Percentiles rank a stretch among this genome's conserved stretches.
Evolutionary conservation across 1,140 invertebrate genomes (phyloP).

Genomic region (Leptinotarsa defecta): DNA sequence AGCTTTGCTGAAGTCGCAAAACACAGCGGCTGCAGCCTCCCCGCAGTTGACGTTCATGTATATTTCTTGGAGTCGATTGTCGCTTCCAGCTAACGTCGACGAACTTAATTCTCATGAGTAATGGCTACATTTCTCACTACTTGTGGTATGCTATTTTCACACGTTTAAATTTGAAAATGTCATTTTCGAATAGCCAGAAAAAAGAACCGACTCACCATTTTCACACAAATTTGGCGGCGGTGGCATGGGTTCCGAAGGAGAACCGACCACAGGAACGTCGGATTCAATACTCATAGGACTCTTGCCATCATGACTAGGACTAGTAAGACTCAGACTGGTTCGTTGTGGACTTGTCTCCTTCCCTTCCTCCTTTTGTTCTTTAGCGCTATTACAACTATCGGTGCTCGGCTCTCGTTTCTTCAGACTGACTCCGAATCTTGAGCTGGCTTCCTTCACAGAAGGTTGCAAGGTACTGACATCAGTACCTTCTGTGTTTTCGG

Average conservation of each 20-base stretch:
- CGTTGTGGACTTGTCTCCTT: slow-evolving; percentile 51
- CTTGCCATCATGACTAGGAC: slow-evolving; percentile 56
- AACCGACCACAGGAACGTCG: slow-evolving; percentile 53
- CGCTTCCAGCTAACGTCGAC: too few species aligned
- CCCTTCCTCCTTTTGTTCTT: slow-evolving; percentile 40
- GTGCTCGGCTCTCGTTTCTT: slow-evolving; percentile 69
- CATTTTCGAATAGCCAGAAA: neutral
- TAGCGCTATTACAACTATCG: slow-evolving; percentile 63
- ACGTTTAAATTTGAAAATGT: too few species aligned
- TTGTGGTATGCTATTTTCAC: too few species aligned
- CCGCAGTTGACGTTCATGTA: too few species aligned
- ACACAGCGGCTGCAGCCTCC: too few species aligned
- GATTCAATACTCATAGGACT: slow-evolving; percentile 55
- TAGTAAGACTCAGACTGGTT: slow-evolving; percentile 52
- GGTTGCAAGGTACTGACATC: slow-evolving; percentile 49
- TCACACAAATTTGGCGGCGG: neutral
- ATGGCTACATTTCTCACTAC: too few species aligned
- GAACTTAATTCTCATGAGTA: too few species aligned
- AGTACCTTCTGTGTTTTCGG: slow-evolving; percentile 47
- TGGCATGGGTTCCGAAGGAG: slow-evolving; percentile 36
- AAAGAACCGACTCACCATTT: neutral
- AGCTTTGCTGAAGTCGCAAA: too few species aligned
- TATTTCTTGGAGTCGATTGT: too few species aligned
- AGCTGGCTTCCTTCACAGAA: slow-evolving; percentile 72
- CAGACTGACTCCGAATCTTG: slow-evolving; percentile 70